Evolutionary conservation across 1,140 invertebrate genomes (phyloP).

Genomic region (Mactra quadrangularis): DNA sequence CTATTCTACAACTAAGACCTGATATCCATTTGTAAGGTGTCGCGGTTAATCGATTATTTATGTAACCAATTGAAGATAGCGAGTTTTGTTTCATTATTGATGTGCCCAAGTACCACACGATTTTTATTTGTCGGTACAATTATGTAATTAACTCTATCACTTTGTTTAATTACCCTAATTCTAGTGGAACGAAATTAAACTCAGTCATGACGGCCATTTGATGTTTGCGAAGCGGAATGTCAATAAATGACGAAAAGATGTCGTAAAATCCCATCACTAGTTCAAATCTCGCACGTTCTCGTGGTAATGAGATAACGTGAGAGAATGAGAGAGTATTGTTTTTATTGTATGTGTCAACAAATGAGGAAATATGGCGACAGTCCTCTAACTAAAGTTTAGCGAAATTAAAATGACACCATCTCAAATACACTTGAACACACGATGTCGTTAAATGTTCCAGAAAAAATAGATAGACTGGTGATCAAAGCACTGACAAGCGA

Average conservation of each 20-base stretch:
- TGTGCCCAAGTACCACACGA: constrained; percentile 43
- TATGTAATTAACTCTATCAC: constrained; percentile 50
- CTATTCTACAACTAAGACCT: no score
- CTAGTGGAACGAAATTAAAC: constrained; percentile 30
- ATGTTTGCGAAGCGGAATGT: constrained; percentile 34
- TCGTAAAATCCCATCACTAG: constrained; percentile 48
- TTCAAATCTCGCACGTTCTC: constrained; percentile 41
- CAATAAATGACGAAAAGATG: constrained; percentile 45
- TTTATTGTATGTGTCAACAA: background rate
- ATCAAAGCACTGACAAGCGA: no score
- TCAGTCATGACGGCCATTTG: constrained; percentile 27
- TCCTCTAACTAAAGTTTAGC: background rate
- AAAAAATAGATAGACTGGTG: no score
- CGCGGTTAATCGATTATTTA: constrained; percentile 41
- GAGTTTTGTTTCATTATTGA: constrained; percentile 45
- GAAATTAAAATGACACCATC: no score
- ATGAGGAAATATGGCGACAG: background rate
- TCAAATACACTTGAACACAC: no score
- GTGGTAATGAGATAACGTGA: constrained; percentile 30
- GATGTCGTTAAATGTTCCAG: no score
- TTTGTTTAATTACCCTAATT: constrained; percentile 56
- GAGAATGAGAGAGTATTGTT: no score
- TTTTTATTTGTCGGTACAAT: constrained; percentile 58
- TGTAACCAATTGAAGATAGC: constrained; percentile 40
- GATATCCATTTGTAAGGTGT: background rate